Conservation (phyloP, 1,140 invertebrate species). For the Drosophila dunni region DNA sequence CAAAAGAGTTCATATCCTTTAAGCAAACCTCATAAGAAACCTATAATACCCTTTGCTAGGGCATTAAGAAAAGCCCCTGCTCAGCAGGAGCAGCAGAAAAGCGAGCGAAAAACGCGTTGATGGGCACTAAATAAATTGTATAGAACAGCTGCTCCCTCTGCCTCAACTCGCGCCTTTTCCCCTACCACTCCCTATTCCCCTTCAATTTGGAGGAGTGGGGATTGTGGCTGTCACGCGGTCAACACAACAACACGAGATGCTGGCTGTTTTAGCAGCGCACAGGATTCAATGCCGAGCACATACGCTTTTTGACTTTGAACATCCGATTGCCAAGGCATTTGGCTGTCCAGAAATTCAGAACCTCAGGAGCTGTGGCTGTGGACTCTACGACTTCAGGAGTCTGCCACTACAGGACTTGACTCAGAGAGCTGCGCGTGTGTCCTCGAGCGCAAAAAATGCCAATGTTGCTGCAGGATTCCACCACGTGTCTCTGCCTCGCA, state of each 20-base stretch:
- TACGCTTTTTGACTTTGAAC: conserved; percentile 82
- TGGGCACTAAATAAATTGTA: conserved; percentile 78
- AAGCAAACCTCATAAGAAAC: too few relatives aligned
- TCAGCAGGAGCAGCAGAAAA: conserved; percentile 5
- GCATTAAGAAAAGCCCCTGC: conserved; percentile 2
- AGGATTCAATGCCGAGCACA: conserved; percentile 73
- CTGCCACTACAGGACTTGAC: background rate
- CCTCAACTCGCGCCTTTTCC: background rate
- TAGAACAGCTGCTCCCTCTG: conserved; percentile 26
- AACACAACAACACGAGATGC: conserved; percentile 23
- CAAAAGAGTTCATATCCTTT: too few relatives aligned
- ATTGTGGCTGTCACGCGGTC: conserved; percentile 32
- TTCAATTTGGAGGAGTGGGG: conserved; percentile 7
- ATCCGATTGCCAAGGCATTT: conserved; percentile 78
- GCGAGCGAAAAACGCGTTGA: conserved; percentile 51
- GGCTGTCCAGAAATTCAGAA: conserved; percentile 1
- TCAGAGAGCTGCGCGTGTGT: conserved; percentile 57
- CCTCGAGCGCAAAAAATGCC: conserved; percentile 80
- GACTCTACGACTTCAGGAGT: too few relatives aligned
- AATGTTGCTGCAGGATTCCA: conserved; percentile 51
- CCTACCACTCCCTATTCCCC: too few relatives aligned
- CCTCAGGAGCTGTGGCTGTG: too few relatives aligned
- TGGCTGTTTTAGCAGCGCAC: conserved; percentile 23
- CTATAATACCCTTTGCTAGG: too few relatives aligned
- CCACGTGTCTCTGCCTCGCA: conserved; percentile 2